Evolutionary conservation across 2,797 vertebrate genomes (phyloP).

Genomic region (Molossus molossus): DNA sequence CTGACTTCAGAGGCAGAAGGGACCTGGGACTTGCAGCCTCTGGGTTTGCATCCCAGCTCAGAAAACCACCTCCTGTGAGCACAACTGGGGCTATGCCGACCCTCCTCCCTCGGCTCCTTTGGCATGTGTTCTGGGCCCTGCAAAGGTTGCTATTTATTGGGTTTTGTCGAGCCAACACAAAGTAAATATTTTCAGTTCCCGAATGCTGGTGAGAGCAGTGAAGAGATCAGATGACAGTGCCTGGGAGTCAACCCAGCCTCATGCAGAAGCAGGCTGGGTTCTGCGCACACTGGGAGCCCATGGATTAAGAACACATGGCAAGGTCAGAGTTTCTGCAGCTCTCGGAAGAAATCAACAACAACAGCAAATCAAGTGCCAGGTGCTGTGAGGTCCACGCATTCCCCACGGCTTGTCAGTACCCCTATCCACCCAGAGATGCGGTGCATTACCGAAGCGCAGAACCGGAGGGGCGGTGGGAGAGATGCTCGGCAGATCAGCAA

Average conservation of each 20-base stretch:
- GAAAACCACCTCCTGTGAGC: background rate
- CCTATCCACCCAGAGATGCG: background rate
- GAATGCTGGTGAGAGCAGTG: background rate
- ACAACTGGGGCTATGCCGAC: background rate
- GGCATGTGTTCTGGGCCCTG: background rate
- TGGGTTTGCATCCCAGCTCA: background rate
- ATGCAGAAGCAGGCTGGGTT: background rate
- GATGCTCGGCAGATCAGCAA: background rate
- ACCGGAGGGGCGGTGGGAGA: background rate
- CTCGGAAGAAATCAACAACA: background rate
- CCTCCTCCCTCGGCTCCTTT: background rate
- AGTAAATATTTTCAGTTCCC: slow-evolving; percentile 77
- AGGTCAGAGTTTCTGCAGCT: background rate
- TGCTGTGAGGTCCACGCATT: background rate
- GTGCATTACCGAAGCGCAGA: no score
- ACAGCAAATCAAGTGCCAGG: background rate
- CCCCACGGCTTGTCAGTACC: background rate
- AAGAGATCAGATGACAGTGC: slow-evolving; percentile 31
- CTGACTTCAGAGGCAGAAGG: slow-evolving; percentile 30
- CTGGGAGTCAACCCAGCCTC: background rate
- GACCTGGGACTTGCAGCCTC: background rate
- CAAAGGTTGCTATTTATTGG: slow-evolving; percentile 55
- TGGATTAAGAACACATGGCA: background rate
- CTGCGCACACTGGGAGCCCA: accelerated
- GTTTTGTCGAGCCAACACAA: slow-evolving; percentile 65